These are phyloP conservation scores for Cerceris ruficornis DNA, from an alignment of 2,888 invertebrate genomes.

Conservation along the genomic window DNA sequence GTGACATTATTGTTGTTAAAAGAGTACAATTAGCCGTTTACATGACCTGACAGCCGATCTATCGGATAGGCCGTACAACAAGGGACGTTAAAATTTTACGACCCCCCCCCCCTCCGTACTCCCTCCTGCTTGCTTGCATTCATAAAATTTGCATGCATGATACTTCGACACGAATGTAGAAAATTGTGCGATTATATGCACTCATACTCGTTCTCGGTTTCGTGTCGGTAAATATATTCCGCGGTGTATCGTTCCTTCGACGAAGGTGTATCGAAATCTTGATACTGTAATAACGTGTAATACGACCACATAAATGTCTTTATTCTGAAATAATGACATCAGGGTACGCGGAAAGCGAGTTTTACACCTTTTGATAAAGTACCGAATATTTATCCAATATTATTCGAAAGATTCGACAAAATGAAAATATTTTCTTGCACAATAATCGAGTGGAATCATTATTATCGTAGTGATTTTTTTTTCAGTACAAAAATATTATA, in stretches of 20 bases:
- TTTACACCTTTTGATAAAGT: not conserved
- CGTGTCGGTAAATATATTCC: not conserved
- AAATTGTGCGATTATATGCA: conserved; percentile 25
- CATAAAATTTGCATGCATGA: conserved; percentile 30
- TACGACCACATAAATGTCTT: not conserved
- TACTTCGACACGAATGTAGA: conserved; percentile 21
- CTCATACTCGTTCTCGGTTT: not conserved
- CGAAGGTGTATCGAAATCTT: not conserved
- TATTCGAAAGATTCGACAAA: too few species aligned
- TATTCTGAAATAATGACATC: not conserved
- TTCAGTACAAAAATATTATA: too few species aligned
- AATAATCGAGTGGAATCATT: too few species aligned
- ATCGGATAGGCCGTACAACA: conserved; percentile 21
- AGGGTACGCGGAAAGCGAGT: not conserved
- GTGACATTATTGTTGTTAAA: not conserved
- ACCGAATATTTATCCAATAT: not conserved
- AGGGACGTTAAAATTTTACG: conserved; percentile 33
- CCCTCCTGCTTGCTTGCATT: conserved; percentile 9
- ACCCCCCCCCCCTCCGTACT: not conserved
- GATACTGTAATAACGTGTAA: not conserved
- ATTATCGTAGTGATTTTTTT: too few species aligned
- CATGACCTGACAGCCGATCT: not conserved
- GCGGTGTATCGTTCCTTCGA: not conserved
- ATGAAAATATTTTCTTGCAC: too few species aligned
- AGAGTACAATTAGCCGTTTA: conserved; percentile 1